Percentiles rank a stretch among this genome's conserved stretches.
Conservation (phyloP, 2,888 invertebrate genomes). For the Chrysolina oricalcia region DNA sequence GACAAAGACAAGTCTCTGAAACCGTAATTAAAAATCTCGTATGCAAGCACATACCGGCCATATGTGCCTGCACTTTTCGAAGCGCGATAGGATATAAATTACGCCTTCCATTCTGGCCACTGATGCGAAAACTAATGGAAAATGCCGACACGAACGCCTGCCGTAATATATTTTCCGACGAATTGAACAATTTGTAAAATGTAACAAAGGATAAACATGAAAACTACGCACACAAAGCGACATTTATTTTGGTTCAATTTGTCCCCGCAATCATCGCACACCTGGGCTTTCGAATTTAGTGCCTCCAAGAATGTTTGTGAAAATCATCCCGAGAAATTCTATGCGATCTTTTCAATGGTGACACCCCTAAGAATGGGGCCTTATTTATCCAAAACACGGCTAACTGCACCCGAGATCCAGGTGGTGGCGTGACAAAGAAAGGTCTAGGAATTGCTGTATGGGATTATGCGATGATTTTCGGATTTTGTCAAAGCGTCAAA, state of each 20-base stretch:
- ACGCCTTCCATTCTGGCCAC: conserved; percentile 32
- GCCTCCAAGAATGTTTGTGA: conserved; percentile 47
- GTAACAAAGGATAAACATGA: conserved; percentile 41
- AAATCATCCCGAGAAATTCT: conserved; percentile 50
- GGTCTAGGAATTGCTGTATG: conserved; percentile 37
- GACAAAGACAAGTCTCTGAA: background rate
- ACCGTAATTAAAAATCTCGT: conserved; percentile 10
- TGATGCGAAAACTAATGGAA: conserved; percentile 45
- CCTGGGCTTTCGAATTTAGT: conserved; percentile 54
- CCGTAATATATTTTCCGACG: conserved; percentile 51
- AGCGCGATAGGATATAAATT: conserved; percentile 42
- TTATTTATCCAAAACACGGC: conserved; percentile 61
- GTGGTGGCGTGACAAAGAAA: conserved; percentile 51
- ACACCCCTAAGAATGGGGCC: conserved; percentile 55
- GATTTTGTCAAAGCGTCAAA: conserved; percentile 39
- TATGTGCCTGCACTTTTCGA: conserved; percentile 26
- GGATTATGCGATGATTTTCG: conserved; percentile 32
- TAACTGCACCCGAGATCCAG: conserved; percentile 55
- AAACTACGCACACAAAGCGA: conserved; percentile 46
- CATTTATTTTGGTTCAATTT: conserved; percentile 67
- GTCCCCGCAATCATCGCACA: conserved; percentile 65
- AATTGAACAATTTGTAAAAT: conserved; percentile 49
- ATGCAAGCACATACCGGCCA: background rate
- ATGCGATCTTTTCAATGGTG: conserved; percentile 47
- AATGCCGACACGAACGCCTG: conserved; percentile 34